Conservation (phyloP, 1,140 invertebrate species). For the Gonatopus flavifemur region DNA sequence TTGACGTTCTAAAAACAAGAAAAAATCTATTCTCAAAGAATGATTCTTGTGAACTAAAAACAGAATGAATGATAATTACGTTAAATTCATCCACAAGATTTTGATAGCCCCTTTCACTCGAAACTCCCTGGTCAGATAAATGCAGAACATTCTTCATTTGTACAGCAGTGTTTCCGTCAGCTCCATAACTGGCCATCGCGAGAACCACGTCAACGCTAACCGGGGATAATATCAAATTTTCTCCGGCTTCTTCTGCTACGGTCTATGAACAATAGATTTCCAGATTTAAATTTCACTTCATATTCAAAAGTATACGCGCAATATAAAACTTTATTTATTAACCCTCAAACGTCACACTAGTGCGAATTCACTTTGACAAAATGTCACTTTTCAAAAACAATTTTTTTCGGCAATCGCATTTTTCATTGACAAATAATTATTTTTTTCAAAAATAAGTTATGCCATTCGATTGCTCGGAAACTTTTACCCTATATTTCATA, state of each 20-base stretch:
- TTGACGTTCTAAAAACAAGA: constrained; percentile 31
- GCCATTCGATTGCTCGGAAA: too few relatives aligned
- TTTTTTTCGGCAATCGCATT: too few relatives aligned
- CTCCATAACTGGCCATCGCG: constrained; percentile 42
- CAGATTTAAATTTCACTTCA: too few relatives aligned
- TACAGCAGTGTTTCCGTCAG: constrained; percentile 35
- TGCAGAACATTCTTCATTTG: constrained; percentile 35
- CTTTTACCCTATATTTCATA: too few relatives aligned
- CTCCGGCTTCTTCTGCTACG: constrained; percentile 11
- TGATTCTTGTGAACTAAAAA: background rate
- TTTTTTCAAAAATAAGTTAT: too few relatives aligned
- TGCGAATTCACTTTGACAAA: too few relatives aligned
- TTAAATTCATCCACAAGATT: constrained; percentile 35
- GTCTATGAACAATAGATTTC: too few relatives aligned
- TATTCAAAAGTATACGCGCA: too few relatives aligned
- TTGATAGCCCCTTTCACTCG: constrained; percentile 25
- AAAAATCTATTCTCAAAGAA: background rate
- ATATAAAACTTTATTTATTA: too few relatives aligned
- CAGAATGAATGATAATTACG: constrained; percentile 32
- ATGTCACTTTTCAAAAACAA: too few relatives aligned
- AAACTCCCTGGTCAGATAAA: constrained; percentile 25
- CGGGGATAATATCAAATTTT: constrained; percentile 42
- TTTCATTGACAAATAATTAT: too few relatives aligned
- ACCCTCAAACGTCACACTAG: too few relatives aligned
- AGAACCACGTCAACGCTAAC: constrained; percentile 39